Percentiles rank a stretch among this genome's conserved stretches.
Evolutionary conservation across 2,797 vertebrate genomes (phyloP).

Genomic region (Micromesistius poutassou): DNA sequence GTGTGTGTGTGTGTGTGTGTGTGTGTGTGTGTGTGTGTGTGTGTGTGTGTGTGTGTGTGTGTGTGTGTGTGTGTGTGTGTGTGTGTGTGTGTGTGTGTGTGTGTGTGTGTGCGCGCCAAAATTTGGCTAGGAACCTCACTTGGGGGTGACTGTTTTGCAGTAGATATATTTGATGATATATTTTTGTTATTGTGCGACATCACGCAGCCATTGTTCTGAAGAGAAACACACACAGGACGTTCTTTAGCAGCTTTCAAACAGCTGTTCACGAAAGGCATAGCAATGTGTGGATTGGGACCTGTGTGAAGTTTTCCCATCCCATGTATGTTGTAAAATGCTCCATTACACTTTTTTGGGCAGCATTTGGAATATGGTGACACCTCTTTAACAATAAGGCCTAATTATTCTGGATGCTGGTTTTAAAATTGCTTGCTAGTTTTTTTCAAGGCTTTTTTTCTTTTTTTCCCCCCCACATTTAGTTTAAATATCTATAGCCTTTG

Average conservation of each 20-base stretch:
- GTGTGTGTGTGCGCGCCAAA: neutral
- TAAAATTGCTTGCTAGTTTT: neutral
- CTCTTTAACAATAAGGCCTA: neutral
- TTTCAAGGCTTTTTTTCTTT: neutral
- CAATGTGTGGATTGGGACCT: neutral
- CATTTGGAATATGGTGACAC: neutral
- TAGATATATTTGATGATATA: neutral
- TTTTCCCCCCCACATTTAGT: neutral
- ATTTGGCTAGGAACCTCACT: neutral
- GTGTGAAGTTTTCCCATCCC: neutral
- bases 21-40: neutral
- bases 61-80: too few species aligned
- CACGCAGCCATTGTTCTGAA: neutral
- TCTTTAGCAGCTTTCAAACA: neutral
- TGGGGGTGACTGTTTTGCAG: neutral
- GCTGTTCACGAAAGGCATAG: neutral
- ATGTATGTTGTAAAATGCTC: neutral
- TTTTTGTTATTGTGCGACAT: neutral
- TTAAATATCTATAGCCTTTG: neutral
- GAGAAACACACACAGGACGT: neutral
- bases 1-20: slow-evolving; percentile 3
- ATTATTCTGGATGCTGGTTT: neutral
- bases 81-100: neutral
- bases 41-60: too few species aligned
- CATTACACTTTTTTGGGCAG: neutral